Conservation (phyloP, 1,140 invertebrate species). For the Pseudomyrmex gracilis region DNA sequence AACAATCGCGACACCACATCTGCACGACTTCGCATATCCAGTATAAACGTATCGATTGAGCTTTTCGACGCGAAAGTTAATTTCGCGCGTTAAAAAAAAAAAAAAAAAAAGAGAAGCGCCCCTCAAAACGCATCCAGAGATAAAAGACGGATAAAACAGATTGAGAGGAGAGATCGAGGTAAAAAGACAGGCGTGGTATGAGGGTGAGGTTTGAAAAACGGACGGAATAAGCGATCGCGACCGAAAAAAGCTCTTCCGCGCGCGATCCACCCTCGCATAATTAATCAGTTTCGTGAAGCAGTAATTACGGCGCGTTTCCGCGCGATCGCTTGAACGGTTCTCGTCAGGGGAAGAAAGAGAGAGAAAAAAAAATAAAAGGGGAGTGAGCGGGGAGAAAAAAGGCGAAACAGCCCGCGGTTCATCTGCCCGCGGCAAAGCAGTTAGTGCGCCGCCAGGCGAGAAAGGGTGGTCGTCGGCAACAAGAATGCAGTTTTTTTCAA, state of each 20-base stretch:
- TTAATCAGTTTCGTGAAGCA: conserved; percentile 69
- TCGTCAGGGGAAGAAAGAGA: not conserved
- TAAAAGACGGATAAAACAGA: conserved; percentile 18
- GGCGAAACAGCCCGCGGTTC: conserved; percentile 2
- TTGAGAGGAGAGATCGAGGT: conserved; percentile 9
- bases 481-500: conserved; percentile 55
- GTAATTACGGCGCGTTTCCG: conserved; percentile 69
- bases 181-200: not conserved
- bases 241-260: conserved; percentile 38
- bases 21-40: not conserved
- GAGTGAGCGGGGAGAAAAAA: not conserved
- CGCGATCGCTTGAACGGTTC: conserved; percentile 61
- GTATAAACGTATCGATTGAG: not conserved
- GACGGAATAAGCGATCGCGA: conserved; percentile 17
- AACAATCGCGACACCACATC: not conserved
- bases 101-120: not conserved
- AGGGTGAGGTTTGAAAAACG: conserved; percentile 11
- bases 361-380: not conserved
- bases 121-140: not conserved
- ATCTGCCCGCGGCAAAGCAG: conserved; percentile 10
- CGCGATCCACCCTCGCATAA: conserved; percentile 67
- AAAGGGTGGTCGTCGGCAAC: not conserved
- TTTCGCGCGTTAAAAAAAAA: not conserved
- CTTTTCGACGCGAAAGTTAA: not conserved
- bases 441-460: not conserved